These are phyloP conservation scores for Microcebus tavaratra DNA, from an alignment of 2,113 vertebrate genomes.

Conservation along the genomic window DNA sequence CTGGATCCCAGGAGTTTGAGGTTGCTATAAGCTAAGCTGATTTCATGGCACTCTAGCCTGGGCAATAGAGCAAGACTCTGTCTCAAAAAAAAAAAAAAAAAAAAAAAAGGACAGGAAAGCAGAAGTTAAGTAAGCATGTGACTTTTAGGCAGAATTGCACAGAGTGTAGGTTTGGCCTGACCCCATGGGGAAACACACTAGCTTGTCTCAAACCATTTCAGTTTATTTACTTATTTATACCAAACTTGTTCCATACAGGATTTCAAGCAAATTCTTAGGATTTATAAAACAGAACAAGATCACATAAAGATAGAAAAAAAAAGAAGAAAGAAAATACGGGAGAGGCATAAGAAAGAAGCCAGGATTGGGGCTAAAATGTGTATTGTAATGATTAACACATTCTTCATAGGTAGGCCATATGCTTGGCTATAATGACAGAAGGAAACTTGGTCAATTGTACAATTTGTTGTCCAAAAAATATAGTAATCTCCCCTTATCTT, in stretches of 20 bases:
- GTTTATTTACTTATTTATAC: constrained; percentile 13
- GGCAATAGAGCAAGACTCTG: too few relatives aligned
- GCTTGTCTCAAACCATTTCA: background rate
- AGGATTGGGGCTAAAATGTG: background rate
- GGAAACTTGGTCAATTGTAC: background rate
- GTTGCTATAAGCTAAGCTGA: too few relatives aligned
- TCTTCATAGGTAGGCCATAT: background rate
- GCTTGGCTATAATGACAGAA: background rate
- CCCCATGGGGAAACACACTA: background rate
- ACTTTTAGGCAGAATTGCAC: background rate
- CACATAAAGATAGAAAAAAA: background rate
- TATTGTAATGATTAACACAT: background rate
- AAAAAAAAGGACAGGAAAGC: background rate
- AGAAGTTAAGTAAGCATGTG: background rate
- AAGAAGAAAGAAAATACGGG: background rate
- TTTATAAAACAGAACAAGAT: background rate
- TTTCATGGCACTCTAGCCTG: too few relatives aligned
- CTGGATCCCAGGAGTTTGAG: too few relatives aligned
- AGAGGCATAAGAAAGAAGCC: background rate
- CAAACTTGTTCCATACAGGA: background rate
- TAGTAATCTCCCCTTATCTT: background rate
- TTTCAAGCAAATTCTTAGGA: background rate
- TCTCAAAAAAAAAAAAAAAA: too few relatives aligned
- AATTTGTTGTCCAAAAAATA: constrained; percentile 16
- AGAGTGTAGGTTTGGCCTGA: background rate